A percentile compares a stretch with the other conserved stretches of the same genome.
Conservation (phyloP, 2,888 invertebrate genomes). For the Psylliodes chrysocephalus region DNA sequence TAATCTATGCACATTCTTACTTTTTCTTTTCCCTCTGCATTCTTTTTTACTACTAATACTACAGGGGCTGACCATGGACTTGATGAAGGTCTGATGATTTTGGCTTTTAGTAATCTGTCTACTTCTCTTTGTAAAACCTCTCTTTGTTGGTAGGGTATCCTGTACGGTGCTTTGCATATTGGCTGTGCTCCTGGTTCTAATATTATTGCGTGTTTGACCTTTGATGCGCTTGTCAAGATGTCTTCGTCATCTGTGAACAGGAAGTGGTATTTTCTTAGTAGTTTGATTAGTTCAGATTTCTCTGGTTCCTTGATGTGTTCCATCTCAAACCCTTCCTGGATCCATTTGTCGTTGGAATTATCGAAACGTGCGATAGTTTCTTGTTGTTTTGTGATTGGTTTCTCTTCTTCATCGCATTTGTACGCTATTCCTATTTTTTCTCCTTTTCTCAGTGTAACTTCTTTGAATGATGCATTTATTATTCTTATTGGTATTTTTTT, state of each 20-base stretch:
- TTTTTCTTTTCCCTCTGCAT: conserved; percentile 33
- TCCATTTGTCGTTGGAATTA: conserved; percentile 17
- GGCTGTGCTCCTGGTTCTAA: conserved; percentile 23
- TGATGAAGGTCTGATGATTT: conserved; percentile 26
- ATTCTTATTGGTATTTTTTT: conserved; percentile 1
- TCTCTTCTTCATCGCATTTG: background rate
- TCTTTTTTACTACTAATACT: conserved; percentile 29
- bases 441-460: background rate
- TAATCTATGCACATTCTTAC: conserved; percentile 35
- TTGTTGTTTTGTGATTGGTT: background rate
- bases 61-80: conserved; percentile 36
- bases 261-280: conserved; percentile 3
- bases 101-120: conserved; percentile 17
- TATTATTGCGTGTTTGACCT: conserved; percentile 22
- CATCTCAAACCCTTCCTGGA: conserved; percentile 24
- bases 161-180: conserved; percentile 24
- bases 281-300: background rate
- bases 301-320: background rate
- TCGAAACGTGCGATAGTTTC: background rate
- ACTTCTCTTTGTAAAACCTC: conserved; percentile 24
- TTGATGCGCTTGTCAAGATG: conserved; percentile 23
- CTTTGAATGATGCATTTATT: background rate
- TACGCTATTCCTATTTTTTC: conserved; percentile 4
- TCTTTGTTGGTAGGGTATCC: conserved; percentile 30
- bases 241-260: conserved; percentile 23